Percentiles rank a stretch among this genome's conserved stretches.
Conservation (phyloP, 1,140 invertebrate genomes). For the Drosophila asahinai region DNA sequence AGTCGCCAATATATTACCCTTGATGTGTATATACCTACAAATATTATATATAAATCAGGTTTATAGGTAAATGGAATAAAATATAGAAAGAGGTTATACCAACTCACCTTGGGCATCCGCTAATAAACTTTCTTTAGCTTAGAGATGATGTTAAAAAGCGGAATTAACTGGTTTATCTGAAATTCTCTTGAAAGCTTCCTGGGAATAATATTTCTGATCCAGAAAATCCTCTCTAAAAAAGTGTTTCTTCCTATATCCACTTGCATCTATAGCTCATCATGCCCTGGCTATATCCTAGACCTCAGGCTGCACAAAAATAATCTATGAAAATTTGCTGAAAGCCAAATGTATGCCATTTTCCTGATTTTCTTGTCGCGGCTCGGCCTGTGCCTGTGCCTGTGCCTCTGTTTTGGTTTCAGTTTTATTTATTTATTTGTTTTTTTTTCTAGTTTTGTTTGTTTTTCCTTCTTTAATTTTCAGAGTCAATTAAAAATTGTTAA, state of each 20-base stretch:
- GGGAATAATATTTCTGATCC: background rate
- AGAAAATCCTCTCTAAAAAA: too few species aligned
- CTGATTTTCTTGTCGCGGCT: constrained; percentile 24
- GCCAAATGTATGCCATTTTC: constrained; percentile 54
- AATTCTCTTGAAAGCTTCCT: too few species aligned
- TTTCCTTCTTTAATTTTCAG: constrained; percentile 70
- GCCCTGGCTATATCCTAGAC: constrained; percentile 6
- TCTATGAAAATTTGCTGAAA: constrained; percentile 69
- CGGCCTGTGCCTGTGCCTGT: constrained; percentile 15
- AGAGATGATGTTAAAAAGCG: background rate
- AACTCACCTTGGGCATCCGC: background rate
- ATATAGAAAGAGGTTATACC: background rate
- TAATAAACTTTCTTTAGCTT: background rate
- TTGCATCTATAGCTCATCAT: background rate
- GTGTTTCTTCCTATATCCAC: too few species aligned
- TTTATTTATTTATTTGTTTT: background rate
- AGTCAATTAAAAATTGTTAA: constrained; percentile 83
- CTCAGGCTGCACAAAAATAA: constrained; percentile 40
- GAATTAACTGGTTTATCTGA: too few species aligned
- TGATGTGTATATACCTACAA: background rate
- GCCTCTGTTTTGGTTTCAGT: constrained; percentile 18
- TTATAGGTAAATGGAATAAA: background rate
- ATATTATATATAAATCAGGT: background rate
- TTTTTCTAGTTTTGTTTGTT: constrained; percentile 1
- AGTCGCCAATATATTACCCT: constrained; percentile 6